Conservation (phyloP, 2,888 invertebrate genomes). For the Drosophila kokeensis region DNA sequence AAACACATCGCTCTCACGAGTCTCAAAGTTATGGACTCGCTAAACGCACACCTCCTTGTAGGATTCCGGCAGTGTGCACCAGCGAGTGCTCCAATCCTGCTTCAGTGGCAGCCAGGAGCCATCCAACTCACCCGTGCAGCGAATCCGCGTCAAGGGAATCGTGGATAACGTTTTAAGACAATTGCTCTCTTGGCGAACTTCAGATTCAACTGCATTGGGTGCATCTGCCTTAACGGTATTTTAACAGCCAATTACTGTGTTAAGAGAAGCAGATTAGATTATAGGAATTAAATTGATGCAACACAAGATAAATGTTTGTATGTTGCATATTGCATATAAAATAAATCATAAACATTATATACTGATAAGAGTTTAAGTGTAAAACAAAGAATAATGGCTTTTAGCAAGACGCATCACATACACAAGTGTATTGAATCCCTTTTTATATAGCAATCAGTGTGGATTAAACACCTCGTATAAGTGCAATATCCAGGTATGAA, state of each 20-base stretch:
- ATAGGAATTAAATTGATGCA: not conserved
- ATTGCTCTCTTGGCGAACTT: conserved; percentile 7
- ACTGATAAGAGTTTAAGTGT: not conserved
- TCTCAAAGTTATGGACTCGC: conserved; percentile 49
- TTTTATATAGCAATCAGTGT: not conserved
- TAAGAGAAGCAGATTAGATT: not conserved
- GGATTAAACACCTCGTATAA: not conserved
- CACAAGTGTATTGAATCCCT: not conserved
- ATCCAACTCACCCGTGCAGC: not conserved
- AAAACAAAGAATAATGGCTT: not conserved
- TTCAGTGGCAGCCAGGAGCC: conserved; percentile 39
- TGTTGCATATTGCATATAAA: not conserved
- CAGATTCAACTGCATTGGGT: not conserved
- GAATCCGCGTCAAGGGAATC: not conserved
- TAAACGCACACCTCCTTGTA: conserved; percentile 5
- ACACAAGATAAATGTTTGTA: not conserved
- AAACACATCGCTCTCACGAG: conserved; percentile 60
- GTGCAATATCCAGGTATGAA: not conserved
- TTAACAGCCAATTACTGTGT: not conserved
- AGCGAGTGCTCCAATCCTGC: conserved; percentile 39
- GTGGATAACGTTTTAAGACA: not conserved
- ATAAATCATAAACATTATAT: not conserved
- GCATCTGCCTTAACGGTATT: not conserved
- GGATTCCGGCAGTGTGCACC: conserved; percentile 37
- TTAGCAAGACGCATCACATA: not conserved